Percentiles rank a stretch among this genome's conserved stretches.
These are phyloP conservation scores for human DNA, from an alignment of 2,113 vertebrate species.

Conservation along the genomic window GRCh38 chr12:27108001-27108500, in stretches of 20 bases:
- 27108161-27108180: not conserved
- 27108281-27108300: not conserved
- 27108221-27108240: not conserved
- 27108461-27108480: not conserved
- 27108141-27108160: not conserved
- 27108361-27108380: not conserved
- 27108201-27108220: not conserved
- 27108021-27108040: not conserved
- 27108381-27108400: not conserved
- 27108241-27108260: not conserved
- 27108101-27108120: not conserved
- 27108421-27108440: conserved; percentile 13
- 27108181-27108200: too few relatives aligned
- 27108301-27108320: not conserved
- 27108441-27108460: conserved; percentile 22
- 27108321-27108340: not conserved
- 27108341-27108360: not conserved
- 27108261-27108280: not conserved
- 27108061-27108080: not conserved
- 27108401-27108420: not conserved
- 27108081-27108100: not conserved
- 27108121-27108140: not conserved
- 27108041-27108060: not conserved
- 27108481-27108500: not conserved
- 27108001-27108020: too few relatives aligned